These are phyloP conservation scores for Cetoscarus ocellatus DNA, from an alignment of 2,797 vertebrate species.

Conservation along the genomic window DNA sequence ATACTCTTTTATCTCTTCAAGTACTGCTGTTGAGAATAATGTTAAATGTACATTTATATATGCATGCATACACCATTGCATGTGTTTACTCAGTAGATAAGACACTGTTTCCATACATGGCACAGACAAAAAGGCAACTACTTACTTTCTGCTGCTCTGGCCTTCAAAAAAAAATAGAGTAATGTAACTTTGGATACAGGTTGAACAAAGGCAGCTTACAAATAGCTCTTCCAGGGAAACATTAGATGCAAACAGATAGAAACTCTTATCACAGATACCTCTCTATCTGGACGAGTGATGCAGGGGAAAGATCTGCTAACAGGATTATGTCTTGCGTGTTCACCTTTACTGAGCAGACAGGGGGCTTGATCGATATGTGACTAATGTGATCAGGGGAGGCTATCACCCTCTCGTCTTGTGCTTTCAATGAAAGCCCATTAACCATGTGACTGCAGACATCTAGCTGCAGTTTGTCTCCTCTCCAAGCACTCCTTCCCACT, in stretches of 20 bases:
- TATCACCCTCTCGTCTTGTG: conserved; percentile 61
- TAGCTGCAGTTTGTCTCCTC: conserved; percentile 16
- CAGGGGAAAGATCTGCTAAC: conserved; percentile 60
- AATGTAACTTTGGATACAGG: conserved; percentile 16
- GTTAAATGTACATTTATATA: conserved; percentile 37
- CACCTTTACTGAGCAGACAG: conserved; percentile 66
- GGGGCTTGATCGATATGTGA: conserved; percentile 74
- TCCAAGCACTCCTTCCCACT: conserved; percentile 5
- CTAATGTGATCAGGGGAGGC: conserved; percentile 75
- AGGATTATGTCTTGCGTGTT: conserved; percentile 70
- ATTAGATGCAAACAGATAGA: conserved; percentile 50
- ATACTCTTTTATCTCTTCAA: conserved; percentile 58
- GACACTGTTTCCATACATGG: conserved; percentile 21
- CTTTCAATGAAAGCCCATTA: conserved; percentile 64
- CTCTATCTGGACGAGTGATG: conserved; percentile 41
- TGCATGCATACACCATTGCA: neutral
- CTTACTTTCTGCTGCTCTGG: conserved; percentile 24
- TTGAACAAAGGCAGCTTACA: conserved; percentile 30
- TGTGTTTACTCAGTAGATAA: conserved; percentile 13
- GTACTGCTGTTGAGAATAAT: conserved; percentile 27
- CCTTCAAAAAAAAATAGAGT: neutral
- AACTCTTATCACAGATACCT: conserved; percentile 38
- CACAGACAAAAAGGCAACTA: conserved; percentile 20
- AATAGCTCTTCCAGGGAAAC: conserved; percentile 36
- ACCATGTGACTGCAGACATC: conserved; percentile 43